These are phyloP conservation scores for Chionodraco myersi DNA, from an alignment of 2,113 vertebrate genomes.

Conservation along the genomic window DNA sequence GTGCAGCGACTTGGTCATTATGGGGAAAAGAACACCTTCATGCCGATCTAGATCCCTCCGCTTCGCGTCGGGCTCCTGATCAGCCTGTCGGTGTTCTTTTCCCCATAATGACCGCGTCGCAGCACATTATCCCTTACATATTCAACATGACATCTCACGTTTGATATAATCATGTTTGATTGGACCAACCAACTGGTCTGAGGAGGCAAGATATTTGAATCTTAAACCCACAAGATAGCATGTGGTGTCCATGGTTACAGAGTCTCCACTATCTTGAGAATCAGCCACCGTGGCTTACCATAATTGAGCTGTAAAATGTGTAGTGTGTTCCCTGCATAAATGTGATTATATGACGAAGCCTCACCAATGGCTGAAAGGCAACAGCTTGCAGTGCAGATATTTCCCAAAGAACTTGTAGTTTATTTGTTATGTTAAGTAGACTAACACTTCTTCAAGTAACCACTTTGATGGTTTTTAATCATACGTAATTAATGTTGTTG, in stretches of 20 bases:
- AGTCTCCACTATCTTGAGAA: conserved; percentile 8
- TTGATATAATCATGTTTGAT: not conserved
- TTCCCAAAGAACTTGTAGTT: conserved; percentile 23
- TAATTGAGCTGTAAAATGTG: conserved; percentile 18
- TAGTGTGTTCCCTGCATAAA: not conserved
- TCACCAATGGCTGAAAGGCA: conserved; percentile 26
- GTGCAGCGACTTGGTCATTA: too few relatives aligned
- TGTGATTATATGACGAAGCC: conserved; percentile 10
- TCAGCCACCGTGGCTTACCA: not conserved
- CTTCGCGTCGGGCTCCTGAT: too few relatives aligned
- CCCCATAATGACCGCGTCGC: too few relatives aligned
- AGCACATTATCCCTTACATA: too few relatives aligned
- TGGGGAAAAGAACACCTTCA: too few relatives aligned
- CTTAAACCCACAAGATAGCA: conserved; percentile 3
- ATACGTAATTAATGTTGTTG: not conserved
- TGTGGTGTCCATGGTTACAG: not conserved
- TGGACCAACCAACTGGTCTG: not conserved
- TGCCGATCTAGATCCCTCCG: too few relatives aligned
- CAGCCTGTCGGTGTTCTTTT: too few relatives aligned
- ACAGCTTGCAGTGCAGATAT: conserved; percentile 55
- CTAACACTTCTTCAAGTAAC: not conserved
- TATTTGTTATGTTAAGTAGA: conserved; percentile 15
- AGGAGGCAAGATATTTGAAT: not conserved
- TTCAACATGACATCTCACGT: not conserved
- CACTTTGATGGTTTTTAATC: conserved; percentile 9